phyloP scores from a whole-genome alignment of 2,113 vertebrate genomes.

The Atractosteus spatula region DNA sequence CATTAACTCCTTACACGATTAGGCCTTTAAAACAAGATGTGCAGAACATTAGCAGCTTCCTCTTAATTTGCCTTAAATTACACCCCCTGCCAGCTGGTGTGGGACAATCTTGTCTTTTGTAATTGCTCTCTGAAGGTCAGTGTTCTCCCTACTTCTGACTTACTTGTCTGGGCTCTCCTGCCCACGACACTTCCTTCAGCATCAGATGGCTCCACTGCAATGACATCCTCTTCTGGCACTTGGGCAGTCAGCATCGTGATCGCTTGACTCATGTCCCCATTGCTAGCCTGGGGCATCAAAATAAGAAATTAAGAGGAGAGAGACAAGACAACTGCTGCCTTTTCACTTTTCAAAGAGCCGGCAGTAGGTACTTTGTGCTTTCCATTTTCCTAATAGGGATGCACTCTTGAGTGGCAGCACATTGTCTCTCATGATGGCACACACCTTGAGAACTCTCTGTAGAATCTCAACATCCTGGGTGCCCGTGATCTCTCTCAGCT shows the following conservation, averaged over 20 bases:
- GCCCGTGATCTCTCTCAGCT: conserved; percentile 91
- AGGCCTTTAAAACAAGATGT: no score
- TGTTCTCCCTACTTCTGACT: conserved; percentile 14
- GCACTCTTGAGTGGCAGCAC: no score
- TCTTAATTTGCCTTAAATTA: no score
- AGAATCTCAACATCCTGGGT: conserved; percentile 82
- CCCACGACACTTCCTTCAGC: conserved; percentile 43
- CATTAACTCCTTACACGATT: no score
- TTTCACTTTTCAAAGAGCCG: no score
- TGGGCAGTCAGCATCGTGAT: conserved; percentile 77
- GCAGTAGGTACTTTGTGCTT: no score
- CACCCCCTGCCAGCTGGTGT: neutral
- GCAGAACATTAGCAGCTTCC: no score
- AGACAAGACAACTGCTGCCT: no score
- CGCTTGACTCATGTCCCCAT: conserved; percentile 84
- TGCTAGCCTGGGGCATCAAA: conserved; percentile 68
- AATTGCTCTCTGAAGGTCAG: no score
- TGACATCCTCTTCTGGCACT: conserved; percentile 42
- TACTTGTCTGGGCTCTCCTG: conserved; percentile 60
- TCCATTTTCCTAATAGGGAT: no score
- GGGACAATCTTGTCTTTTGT: neutral
- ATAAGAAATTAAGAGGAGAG: neutral
- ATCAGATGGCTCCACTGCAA: conserved; percentile 52
- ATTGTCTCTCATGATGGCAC: conserved; percentile 27
- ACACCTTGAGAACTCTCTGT: conserved; percentile 80